These are phyloP conservation scores for Hydropsyche tenuis DNA, from an alignment of 1,140 invertebrate species.

Conservation along the genomic window DNA sequence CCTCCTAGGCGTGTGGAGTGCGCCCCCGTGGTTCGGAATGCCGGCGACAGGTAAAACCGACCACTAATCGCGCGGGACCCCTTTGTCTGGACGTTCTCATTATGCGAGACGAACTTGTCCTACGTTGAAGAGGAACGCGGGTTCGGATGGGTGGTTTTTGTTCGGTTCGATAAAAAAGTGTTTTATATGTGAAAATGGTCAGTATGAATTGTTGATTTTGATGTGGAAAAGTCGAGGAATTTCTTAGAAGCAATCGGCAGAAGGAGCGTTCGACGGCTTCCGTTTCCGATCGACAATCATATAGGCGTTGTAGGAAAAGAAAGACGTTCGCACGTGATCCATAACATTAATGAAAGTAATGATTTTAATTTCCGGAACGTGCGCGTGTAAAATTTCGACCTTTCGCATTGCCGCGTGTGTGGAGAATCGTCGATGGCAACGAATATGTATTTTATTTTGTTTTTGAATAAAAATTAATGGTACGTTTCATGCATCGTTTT, in stretches of 20 bases:
- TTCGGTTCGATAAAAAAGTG: too few species aligned
- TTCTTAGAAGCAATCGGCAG: too few species aligned
- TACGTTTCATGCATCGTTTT: not conserved
- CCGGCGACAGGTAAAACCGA: conserved; percentile 37
- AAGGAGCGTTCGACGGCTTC: not conserved
- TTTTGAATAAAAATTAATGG: not conserved
- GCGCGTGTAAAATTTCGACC: too few species aligned
- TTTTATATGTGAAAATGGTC: too few species aligned
- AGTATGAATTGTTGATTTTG: too few species aligned
- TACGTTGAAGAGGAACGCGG: not conserved
- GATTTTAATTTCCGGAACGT: conserved; percentile 4
- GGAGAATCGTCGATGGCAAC: too few species aligned
- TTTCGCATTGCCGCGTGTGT: too few species aligned
- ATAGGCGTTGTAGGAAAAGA: not conserved
- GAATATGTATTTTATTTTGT: conserved; percentile 7
- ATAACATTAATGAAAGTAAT: conserved; percentile 9
- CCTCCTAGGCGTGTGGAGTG: not conserved
- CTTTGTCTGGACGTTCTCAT: not conserved
- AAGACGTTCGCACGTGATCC: conserved; percentile 9
- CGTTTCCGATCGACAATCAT: conserved; percentile 14
- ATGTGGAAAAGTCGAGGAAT: too few species aligned
- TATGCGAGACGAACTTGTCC: not conserved
- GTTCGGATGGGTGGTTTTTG: too few species aligned
- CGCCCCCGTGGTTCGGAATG: conserved; percentile 21
- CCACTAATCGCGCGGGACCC: not conserved